Percentiles rank a stretch among this genome's conserved stretches.
phyloP scores from a whole-genome alignment of 1,140 invertebrate genomes.

The Drosophila sulfurigaster region DNA sequence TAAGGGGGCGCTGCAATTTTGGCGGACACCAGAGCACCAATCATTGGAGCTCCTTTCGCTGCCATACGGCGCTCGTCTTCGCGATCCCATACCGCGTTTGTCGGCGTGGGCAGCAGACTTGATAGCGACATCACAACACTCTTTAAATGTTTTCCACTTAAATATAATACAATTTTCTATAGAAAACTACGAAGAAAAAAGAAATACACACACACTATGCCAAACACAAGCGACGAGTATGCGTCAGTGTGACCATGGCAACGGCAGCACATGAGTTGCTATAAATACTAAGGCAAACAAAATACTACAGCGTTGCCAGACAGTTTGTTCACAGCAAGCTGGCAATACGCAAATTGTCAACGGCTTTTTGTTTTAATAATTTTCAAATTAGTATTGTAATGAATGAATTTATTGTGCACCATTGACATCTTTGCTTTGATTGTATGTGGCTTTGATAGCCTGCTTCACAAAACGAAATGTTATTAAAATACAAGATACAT shows the following conservation, averaged over 20 bases:
- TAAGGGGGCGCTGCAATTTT: slow-evolving; percentile 97
- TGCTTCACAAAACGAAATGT: too few relatives aligned
- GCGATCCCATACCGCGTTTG: slow-evolving; percentile 93
- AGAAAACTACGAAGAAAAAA: slow-evolving; percentile 28
- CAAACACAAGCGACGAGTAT: slow-evolving; percentile 10
- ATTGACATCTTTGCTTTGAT: too few relatives aligned
- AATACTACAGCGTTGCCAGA: slow-evolving; percentile 3
- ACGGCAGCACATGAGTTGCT: not conserved
- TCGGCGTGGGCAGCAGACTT: slow-evolving; percentile 93
- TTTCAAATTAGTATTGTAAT: too few relatives aligned
- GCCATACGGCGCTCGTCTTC: slow-evolving; percentile 93
- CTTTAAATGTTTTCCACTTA: not conserved
- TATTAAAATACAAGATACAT: not conserved
- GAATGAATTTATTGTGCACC: too few relatives aligned
- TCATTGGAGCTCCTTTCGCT: slow-evolving; percentile 87
- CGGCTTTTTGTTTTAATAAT: slow-evolving; percentile 1
- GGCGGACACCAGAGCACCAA: slow-evolving; percentile 91
- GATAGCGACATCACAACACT: slow-evolving; percentile 74
- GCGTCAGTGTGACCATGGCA: slow-evolving; percentile 5
- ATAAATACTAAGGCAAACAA: slow-evolving; percentile 12
- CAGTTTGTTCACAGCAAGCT: not conserved
- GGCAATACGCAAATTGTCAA: not conserved
- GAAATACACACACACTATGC: slow-evolving; percentile 31
- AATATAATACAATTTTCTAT: not conserved
- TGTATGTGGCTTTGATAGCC: too few relatives aligned